phyloP scores from a whole-genome alignment of 2,888 invertebrate genomes.

The Platynereis dumerilii region DNA sequence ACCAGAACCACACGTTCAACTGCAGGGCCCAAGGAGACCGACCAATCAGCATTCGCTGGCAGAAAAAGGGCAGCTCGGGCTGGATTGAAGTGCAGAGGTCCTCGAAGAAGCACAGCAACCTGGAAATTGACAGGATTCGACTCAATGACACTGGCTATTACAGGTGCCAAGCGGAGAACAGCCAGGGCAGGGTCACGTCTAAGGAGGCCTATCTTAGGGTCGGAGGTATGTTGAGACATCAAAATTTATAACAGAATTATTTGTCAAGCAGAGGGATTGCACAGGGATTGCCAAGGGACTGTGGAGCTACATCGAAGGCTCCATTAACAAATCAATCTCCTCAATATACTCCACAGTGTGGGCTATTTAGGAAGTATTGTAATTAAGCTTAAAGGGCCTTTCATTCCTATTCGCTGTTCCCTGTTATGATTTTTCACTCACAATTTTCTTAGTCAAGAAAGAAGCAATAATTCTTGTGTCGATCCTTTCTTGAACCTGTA shows the following conservation, averaged over 20 bases:
- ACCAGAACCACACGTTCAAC: slow-evolving; percentile 14
- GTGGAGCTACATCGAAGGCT: too few relatives aligned
- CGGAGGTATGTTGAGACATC: slow-evolving; percentile 20
- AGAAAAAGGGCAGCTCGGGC: not conserved
- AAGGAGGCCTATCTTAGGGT: slow-evolving; percentile 23
- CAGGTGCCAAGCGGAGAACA: slow-evolving; percentile 16
- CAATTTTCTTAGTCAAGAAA: too few relatives aligned
- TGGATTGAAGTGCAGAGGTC: not conserved
- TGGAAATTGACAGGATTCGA: slow-evolving; percentile 11
- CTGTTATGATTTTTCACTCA: too few relatives aligned
- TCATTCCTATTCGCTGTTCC: too few relatives aligned
- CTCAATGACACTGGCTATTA: slow-evolving; percentile 22
- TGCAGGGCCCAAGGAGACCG: slow-evolving; percentile 13
- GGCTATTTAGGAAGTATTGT: too few relatives aligned
- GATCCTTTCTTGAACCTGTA: too few relatives aligned
- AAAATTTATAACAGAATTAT: not conserved
- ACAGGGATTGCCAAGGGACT: too few relatives aligned
- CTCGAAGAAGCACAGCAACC: not conserved
- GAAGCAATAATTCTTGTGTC: too few relatives aligned
- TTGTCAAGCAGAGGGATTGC: too few relatives aligned
- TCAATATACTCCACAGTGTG: too few relatives aligned
- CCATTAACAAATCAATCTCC: too few relatives aligned
- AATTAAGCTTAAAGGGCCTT: too few relatives aligned
- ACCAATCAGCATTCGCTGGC: slow-evolving; percentile 16
- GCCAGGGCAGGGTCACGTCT: slow-evolving; percentile 2